Evolutionary conservation across 2,797 vertebrate genomes (phyloP).

Genomic region (Cyclura pinguis): DNA sequence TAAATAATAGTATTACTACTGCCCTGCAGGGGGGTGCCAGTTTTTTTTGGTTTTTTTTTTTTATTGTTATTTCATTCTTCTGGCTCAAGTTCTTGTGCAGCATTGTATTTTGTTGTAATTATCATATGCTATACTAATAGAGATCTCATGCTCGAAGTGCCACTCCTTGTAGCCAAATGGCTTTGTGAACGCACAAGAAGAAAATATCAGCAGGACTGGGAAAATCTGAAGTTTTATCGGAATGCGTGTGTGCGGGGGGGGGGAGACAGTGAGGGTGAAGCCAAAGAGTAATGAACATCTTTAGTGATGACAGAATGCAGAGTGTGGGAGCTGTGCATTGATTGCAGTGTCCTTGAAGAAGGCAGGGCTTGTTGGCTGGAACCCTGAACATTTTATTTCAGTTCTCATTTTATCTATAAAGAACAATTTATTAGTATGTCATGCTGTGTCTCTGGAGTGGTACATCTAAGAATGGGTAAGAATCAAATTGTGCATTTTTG

Average conservation of each 20-base stretch:
- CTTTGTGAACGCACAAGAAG: neutral
- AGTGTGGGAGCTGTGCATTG: too few species aligned
- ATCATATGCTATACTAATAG: neutral
- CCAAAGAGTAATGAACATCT: neutral
- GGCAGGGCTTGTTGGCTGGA: too few species aligned
- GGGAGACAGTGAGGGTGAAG: neutral
- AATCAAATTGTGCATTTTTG: too few species aligned
- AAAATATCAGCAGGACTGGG: neutral
- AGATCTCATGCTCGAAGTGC: neutral
- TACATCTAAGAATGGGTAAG: too few species aligned
- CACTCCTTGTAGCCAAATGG: neutral
- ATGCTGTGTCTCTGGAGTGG: neutral
- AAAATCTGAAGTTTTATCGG: neutral
- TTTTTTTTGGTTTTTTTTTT: too few species aligned
- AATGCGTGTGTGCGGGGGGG: neutral
- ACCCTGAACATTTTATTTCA: neutral
- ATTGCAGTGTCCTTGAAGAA: neutral
- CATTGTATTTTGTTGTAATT: neutral
- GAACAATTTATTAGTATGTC: neutral
- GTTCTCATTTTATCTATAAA: too few species aligned
- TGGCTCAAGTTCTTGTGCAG: neutral
- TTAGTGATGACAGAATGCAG: neutral
- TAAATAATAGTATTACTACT: constrained; percentile 6
- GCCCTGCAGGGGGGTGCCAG: too few species aligned
- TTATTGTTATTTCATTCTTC: neutral